phyloP scores from a whole-genome alignment of 2,797 vertebrate species.

The Balearica regulorum region DNA sequence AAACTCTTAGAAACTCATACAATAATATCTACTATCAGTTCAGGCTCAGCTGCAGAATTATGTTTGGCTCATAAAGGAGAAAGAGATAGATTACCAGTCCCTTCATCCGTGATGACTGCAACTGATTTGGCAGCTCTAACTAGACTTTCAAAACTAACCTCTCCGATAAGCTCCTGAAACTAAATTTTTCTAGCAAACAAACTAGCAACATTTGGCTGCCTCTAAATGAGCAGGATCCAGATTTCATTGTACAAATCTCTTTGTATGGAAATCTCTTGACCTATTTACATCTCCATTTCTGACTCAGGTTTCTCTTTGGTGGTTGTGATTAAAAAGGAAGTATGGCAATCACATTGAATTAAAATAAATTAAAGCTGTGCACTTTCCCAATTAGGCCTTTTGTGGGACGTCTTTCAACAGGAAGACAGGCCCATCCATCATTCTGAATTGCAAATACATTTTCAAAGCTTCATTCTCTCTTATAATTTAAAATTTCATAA shows the following conservation, averaged over 20 bases:
- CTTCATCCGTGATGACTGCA: conserved; percentile 37
- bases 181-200: conserved; percentile 18
- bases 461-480: conserved; percentile 24
- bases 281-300: conserved; percentile 34
- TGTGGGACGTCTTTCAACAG: conserved; percentile 38
- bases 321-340: conserved; percentile 52
- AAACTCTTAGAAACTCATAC: conserved; percentile 33
- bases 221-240: conserved; percentile 12
- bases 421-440: conserved; percentile 39
- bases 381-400: conserved; percentile 40
- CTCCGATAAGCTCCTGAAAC: conserved; percentile 26
- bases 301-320: conserved; percentile 29
- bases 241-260: not conserved
- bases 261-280: conserved; percentile 31
- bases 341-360: conserved; percentile 15
- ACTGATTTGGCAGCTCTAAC: conserved; percentile 46
- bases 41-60: conserved; percentile 44
- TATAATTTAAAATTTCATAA: conserved; percentile 41
- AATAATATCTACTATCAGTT: conserved; percentile 39
- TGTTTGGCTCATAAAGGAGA: conserved; percentile 46
- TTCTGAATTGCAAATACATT: conserved; percentile 1
- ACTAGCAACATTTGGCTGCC: not conserved
- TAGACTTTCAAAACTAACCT: conserved; percentile 38
- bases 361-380: conserved; percentile 56
- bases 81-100: conserved; percentile 12